Conservation (phyloP, 2,797 vertebrate genomes). For the Platyrinchus mystaceus region DNA sequence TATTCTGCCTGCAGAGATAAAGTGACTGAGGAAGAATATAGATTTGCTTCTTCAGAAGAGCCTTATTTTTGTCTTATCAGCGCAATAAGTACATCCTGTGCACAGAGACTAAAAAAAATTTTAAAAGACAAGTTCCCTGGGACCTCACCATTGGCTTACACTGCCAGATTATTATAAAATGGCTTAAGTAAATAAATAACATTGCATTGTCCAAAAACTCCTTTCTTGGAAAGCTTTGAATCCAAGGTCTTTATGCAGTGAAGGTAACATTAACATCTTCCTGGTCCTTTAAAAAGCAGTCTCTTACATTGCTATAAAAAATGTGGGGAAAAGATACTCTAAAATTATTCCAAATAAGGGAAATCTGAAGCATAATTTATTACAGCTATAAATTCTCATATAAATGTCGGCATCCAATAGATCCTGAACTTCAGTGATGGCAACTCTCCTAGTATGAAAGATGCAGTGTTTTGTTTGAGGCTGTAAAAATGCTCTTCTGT, state of each 20-base stretch:
- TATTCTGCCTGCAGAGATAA: not conserved
- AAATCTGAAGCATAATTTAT: constrained; percentile 36
- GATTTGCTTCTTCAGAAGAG: not conserved
- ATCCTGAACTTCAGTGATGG: not conserved
- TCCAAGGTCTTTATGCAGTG: not conserved
- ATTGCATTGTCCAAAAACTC: constrained; percentile 5
- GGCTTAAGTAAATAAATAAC: constrained; percentile 52
- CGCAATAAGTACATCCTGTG: constrained; percentile 24
- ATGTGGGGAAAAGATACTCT: not conserved
- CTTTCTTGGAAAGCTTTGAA: constrained; percentile 23
- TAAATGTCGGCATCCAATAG: constrained; percentile 43
- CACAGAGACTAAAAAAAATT: not conserved
- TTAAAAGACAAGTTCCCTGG: not conserved
- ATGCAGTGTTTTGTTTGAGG: constrained; percentile 20
- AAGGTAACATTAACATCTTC: not conserved
- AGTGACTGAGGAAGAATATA: not conserved
- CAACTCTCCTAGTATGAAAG: constrained; percentile 24
- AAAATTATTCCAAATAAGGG: constrained; percentile 39
- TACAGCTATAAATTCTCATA: constrained; percentile 14
- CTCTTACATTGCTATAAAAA: not conserved
- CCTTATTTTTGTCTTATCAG: constrained; percentile 30
- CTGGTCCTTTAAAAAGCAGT: not conserved
- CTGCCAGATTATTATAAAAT: constrained; percentile 45
- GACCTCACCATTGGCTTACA: not conserved
- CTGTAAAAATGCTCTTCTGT: constrained; percentile 3